A percentile compares a stretch with the other conserved stretches of the same genome.
These are phyloP conservation scores for Drosophila littoralis DNA, from an alignment of 1,140 invertebrate species.

Conservation along the genomic window DNA sequence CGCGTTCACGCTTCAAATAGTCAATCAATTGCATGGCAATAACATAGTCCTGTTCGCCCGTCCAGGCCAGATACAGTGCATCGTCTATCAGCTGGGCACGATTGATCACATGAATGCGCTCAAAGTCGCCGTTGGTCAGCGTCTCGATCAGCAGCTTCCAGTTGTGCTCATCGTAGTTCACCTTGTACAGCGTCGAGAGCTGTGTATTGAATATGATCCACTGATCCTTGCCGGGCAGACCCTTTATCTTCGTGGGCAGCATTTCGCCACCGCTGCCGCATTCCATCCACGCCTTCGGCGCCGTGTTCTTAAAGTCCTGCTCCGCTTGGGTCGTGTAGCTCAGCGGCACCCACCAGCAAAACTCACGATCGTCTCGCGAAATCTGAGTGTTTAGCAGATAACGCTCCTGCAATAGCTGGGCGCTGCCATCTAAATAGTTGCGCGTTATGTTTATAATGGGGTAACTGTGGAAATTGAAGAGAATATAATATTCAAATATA, in stretches of 20 bases:
- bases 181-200: conserved; percentile 88
- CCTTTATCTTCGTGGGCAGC: conserved; percentile 66
- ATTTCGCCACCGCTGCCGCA: conserved; percentile 71
- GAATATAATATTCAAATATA: neutral
- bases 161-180: conserved; percentile 90
- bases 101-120: conserved; percentile 88
- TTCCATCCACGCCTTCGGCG: conserved; percentile 87
- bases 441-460: conserved; percentile 90
- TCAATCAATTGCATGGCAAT: conserved; percentile 87
- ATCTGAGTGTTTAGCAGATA: conserved; percentile 81
- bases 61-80: conserved; percentile 90
- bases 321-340: conserved; percentile 88
- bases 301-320: conserved; percentile 88
- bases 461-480: conserved; percentile 84
- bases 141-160: conserved; percentile 88
- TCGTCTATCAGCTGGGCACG: conserved; percentile 93
- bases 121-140: conserved; percentile 86
- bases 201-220: conserved; percentile 89
- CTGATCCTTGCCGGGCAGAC: conserved; percentile 82
- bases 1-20: conserved; percentile 88
- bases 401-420: conserved; percentile 86
- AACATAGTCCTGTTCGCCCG: conserved; percentile 88
- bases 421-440: conserved; percentile 86
- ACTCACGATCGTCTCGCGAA: conserved; percentile 32
- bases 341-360: conserved; percentile 87